phyloP scores from a whole-genome alignment of 2,113 vertebrate species.

The Bambusicola thoracicus region DNA sequence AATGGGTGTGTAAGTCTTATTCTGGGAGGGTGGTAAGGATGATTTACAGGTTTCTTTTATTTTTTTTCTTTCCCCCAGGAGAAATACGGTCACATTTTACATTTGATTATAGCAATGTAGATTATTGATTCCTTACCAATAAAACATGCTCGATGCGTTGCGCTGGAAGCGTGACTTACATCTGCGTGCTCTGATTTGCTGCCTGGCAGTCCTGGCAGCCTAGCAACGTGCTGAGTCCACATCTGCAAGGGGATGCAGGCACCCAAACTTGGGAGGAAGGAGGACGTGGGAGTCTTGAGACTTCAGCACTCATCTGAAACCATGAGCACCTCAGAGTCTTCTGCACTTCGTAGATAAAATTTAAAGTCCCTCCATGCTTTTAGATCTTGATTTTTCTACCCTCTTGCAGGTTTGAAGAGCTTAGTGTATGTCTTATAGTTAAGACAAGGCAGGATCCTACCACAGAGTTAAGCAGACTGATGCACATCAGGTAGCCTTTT shows the following conservation, averaged over 20 bases:
- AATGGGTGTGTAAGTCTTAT: background rate
- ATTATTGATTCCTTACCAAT: constrained; percentile 51
- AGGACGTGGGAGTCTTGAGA: background rate
- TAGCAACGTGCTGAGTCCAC: constrained; percentile 43
- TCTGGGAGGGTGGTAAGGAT: background rate
- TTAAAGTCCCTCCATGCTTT: background rate
- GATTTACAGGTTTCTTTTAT: background rate
- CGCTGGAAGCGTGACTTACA: constrained; percentile 14
- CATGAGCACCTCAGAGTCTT: background rate
- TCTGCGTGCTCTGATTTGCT: constrained; percentile 49
- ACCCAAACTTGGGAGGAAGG: background rate
- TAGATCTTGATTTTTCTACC: background rate
- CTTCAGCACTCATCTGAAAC: background rate
- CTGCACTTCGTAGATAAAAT: background rate
- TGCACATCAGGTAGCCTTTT: background rate
- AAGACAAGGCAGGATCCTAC: background rate
- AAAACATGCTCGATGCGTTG: constrained; percentile 19
- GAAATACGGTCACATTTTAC: constrained; percentile 11
- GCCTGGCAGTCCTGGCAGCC: constrained; percentile 65
- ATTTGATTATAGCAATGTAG: constrained; percentile 36
- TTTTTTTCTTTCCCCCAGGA: background rate
- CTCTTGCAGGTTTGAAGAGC: background rate
- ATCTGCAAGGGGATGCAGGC: background rate
- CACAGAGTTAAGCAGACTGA: background rate
- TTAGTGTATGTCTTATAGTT: fast-evolving